Evolutionary conservation across 2,888 invertebrate species (phyloP), one percentile per base, ranked within the genome.

Genomic region (Papilio protenor): DNA sequence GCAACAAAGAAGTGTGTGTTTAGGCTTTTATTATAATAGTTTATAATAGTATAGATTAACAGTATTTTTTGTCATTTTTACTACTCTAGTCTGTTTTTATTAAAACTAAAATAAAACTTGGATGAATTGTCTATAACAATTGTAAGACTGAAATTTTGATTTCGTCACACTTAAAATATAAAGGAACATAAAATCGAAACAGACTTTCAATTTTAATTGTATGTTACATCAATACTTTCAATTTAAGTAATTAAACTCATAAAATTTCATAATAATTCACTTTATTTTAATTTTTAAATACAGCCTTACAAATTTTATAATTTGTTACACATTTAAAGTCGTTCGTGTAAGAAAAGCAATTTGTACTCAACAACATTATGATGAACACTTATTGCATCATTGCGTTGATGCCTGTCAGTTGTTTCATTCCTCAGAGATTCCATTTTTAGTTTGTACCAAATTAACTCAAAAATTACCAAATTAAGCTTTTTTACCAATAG

Each of bases 291-390:
- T 47, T 77, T 73, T 77, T 66, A 73, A 73, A 27, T 40, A 47
- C 33, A 12, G n/a, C 49, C 66, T 66, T 55, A 64, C 64, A 18
- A 66, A 27, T 73, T 21, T 73, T 77, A 69, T 73, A 77, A 73
- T 77, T 73, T 73, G 66, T 70, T 74, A 49, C 70, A 77, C 49
- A 59, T 74, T 66, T 55, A 74, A 73, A 59, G 23, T 59, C 69
- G 70, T 49, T 69, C 73, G 33, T 49, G 52, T 40, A 73, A 66
- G 69, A 73, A 73, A 73, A n/a, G 57, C 66, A 73, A 73, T 77
- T 77, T 69, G 77, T 47, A 66, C 40, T 33, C 73, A 73, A 69
- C 49, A 40, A 59, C 49, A 59, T 69, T 77, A 55, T 64, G 64
- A 73, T 77, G 66, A 64, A 55, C 72, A 23, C 12, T 23, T 21